These are phyloP conservation scores for Tuta absoluta DNA, from an alignment of 2,888 invertebrate genomes.

Conservation along the genomic window DNA sequence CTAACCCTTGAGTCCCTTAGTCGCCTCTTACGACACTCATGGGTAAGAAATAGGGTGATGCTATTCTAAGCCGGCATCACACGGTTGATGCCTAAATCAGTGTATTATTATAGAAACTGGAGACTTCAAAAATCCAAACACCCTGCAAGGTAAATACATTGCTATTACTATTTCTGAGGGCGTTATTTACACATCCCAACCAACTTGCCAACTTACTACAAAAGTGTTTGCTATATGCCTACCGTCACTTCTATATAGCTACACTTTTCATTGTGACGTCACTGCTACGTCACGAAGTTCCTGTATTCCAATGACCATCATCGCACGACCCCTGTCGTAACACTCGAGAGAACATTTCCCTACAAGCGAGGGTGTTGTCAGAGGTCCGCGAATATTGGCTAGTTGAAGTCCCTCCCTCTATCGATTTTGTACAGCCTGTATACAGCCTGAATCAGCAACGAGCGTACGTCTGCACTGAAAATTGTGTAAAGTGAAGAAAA, in stretches of 20 bases:
- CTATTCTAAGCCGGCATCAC: too few relatives aligned
- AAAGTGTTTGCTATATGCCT: constrained; percentile 20
- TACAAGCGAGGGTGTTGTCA: constrained; percentile 8
- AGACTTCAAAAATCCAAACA: too few relatives aligned
- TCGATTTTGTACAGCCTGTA: constrained; percentile 25
- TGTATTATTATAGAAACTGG: too few relatives aligned
- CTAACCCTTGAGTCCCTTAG: too few relatives aligned
- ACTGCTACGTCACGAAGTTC: constrained; percentile 25
- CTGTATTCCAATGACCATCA: constrained; percentile 8
- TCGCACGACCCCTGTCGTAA: constrained; percentile 19
- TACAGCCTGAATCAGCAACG: constrained; percentile 13
- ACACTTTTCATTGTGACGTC: constrained; percentile 24
- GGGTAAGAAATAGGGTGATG: too few relatives aligned
- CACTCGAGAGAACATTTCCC: not conserved
- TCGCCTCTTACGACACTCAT: too few relatives aligned
- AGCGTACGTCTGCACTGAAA: constrained; percentile 21
- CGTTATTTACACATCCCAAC: not conserved
- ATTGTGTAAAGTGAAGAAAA: not conserved
- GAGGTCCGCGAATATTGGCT: constrained; percentile 15
- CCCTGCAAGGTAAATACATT: too few relatives aligned
- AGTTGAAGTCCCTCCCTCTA: constrained; percentile 21
- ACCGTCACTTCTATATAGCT: constrained; percentile 10
- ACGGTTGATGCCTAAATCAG: too few relatives aligned
- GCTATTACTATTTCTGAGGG: not conserved
- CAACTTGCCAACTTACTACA: not conserved